A percentile compares a stretch with the other conserved stretches of the same genome.
Evolutionary conservation across 2,888 invertebrate genomes (phyloP).

Genomic region (Acanthosoma haemorrhoidale): DNA sequence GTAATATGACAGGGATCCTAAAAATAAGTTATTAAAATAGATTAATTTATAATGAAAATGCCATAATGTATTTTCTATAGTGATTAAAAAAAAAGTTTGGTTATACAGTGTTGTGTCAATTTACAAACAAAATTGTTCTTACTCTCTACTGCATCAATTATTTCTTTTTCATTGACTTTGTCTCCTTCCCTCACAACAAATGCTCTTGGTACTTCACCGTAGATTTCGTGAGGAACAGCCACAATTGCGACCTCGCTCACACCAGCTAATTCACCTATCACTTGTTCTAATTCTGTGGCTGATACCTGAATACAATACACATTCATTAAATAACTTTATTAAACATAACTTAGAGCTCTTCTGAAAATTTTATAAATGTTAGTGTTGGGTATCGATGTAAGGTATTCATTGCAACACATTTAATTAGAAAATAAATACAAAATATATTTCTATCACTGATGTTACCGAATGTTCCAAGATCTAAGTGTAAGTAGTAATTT

Average conservation of each 20-base stretch:
- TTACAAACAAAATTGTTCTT: conserved; percentile 48
- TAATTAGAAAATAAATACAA: too few relatives aligned
- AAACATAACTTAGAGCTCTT: not conserved
- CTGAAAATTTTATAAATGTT: too few relatives aligned
- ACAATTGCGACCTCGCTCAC: conserved; percentile 76
- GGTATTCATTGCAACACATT: too few relatives aligned
- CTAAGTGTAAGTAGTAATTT: too few relatives aligned
- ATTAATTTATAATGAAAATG: too few relatives aligned
- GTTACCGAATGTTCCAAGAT: too few relatives aligned
- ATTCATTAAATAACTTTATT: not conserved
- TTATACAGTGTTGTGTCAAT: too few relatives aligned
- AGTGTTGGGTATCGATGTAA: too few relatives aligned
- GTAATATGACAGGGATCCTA: conserved; percentile 61
- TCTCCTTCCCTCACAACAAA: conserved; percentile 60
- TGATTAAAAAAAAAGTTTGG: too few relatives aligned
- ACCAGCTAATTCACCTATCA: conserved; percentile 63
- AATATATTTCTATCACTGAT: too few relatives aligned
- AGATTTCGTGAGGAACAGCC: conserved; percentile 65
- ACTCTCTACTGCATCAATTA: conserved; percentile 58
- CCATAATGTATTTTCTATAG: too few relatives aligned
- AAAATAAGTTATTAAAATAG: conserved; percentile 36
- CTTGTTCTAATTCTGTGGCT: conserved; percentile 81
- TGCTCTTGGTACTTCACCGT: conserved; percentile 70
- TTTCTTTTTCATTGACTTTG: conserved; percentile 52
- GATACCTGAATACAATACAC: conserved; percentile 57